These are phyloP conservation scores for Leptinotarsa juncta DNA, from an alignment of 2,888 invertebrate genomes.

Conservation along the genomic window DNA sequence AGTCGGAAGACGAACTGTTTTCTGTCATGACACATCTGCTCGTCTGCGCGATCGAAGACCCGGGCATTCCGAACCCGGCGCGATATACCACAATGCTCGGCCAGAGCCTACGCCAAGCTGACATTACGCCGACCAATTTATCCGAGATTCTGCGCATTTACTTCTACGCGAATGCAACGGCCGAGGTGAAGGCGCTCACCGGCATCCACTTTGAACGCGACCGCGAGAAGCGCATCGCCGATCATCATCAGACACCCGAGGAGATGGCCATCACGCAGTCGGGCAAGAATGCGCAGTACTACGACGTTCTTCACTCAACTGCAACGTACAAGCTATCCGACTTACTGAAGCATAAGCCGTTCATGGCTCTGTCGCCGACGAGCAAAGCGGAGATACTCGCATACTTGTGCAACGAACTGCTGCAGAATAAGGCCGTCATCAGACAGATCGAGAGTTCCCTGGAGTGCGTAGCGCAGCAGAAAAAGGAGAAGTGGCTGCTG, in stretches of 20 bases:
- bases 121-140: conserved; percentile 90
- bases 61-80: conserved; percentile 89
- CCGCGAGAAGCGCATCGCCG: conserved; percentile 82
- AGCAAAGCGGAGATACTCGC: conserved; percentile 90
- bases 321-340: conserved; percentile 84
- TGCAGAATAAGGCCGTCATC: conserved; percentile 91
- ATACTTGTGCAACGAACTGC: conserved; percentile 93
- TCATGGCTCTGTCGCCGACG: conserved; percentile 85
- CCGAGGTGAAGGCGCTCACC: conserved; percentile 84
- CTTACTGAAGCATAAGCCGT: conserved; percentile 84
- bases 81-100: conserved; percentile 90
- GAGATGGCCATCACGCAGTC: conserved; percentile 75
- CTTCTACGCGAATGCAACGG: conserved; percentile 89
- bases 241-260: conserved; percentile 82
- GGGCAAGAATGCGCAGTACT: conserved; percentile 83
- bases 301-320: conserved; percentile 81
- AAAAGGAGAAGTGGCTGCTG: conserved; percentile 91
- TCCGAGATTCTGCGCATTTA: conserved; percentile 94
- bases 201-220: conserved; percentile 86
- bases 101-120: conserved; percentile 89
- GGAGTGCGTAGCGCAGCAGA: conserved; percentile 86
- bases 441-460: conserved; percentile 86
- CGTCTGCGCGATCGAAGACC: conserved; percentile 94
- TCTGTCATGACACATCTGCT: conserved; percentile 90
- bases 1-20: conserved; percentile 86